Percentiles rank a stretch among this genome's conserved stretches.
phyloP scores from a whole-genome alignment of 2,113 vertebrate species.

The Tachycineta bicolor region DNA sequence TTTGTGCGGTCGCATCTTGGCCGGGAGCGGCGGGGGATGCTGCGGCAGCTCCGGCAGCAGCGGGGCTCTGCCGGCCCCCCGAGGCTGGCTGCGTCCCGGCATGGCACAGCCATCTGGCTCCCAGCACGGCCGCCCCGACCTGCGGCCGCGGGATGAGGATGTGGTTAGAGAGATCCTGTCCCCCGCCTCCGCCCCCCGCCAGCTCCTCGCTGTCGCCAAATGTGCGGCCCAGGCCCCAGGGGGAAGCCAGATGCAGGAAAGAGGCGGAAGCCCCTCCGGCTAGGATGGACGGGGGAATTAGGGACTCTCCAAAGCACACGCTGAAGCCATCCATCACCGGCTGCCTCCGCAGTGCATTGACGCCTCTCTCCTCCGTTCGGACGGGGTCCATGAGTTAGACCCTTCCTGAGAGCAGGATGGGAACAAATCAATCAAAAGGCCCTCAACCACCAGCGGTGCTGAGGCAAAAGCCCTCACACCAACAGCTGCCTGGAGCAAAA shows the following conservation, averaged over 20 bases:
- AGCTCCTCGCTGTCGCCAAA: constrained; percentile 4
- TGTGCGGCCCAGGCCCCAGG: neutral
- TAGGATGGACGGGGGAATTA: neutral
- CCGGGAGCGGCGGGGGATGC: neutral
- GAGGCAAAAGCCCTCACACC: neutral
- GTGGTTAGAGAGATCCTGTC: constrained; percentile 41
- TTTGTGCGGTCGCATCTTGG: neutral
- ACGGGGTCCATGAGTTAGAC: neutral
- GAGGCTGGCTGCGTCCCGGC: neutral
- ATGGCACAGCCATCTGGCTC: constrained; percentile 6
- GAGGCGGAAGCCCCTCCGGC: neutral
- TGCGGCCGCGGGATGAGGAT: neutral
- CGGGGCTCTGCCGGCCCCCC: neutral
- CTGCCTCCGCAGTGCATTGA: rapidly evolving
- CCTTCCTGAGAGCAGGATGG: neutral
- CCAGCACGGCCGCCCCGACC: neutral
- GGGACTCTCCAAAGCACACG: neutral
- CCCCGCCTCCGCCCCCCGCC: neutral
- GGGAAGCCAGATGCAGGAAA: neutral
- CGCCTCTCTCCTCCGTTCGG: neutral
- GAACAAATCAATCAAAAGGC: neutral
- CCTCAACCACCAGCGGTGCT: neutral
- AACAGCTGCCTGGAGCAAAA: neutral
- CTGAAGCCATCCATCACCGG: neutral
- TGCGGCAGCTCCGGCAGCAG: neutral